A percentile compares a stretch with the other conserved stretches of the same genome.
Conservation (phyloP, 1,140 invertebrate species). For the Parapsyche elsis region DNA sequence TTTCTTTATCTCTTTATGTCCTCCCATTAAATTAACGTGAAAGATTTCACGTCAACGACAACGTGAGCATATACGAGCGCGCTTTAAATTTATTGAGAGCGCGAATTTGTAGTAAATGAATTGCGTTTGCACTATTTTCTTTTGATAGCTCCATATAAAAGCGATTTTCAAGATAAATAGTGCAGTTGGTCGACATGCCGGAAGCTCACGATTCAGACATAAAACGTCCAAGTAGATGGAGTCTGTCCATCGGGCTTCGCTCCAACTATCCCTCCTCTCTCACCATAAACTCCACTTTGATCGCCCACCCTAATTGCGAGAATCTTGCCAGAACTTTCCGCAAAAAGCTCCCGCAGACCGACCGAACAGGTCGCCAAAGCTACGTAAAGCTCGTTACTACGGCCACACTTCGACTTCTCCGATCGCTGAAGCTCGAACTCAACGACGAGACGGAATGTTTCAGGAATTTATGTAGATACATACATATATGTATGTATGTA, state of each 20-base stretch:
- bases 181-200: background rate
- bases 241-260: background rate
- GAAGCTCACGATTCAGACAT: conserved; percentile 50
- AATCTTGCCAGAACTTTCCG: conserved; percentile 32
- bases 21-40: too few relatives aligned
- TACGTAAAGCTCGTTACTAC: background rate
- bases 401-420: background rate
- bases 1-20: too few relatives aligned
- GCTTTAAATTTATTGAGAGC: too few relatives aligned
- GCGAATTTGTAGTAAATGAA: too few relatives aligned
- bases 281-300: conserved; percentile 33
- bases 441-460: too few relatives aligned
- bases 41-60: too few relatives aligned
- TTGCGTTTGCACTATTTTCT: background rate
- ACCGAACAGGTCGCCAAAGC: background rate
- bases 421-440: too few relatives aligned
- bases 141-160: background rate
- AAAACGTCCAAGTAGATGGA: conserved; percentile 43
- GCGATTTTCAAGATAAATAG: background rate
- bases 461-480: too few relatives aligned
- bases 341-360: background rate
- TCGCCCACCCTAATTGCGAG: conserved; percentile 23
- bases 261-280: background rate
- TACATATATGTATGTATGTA: too few relatives aligned
- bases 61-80: too few relatives aligned